Percentiles rank a stretch among this genome's conserved stretches.
Conservation (phyloP, 1,140 invertebrate genomes). For the Meloidogyne exigua region DNA sequence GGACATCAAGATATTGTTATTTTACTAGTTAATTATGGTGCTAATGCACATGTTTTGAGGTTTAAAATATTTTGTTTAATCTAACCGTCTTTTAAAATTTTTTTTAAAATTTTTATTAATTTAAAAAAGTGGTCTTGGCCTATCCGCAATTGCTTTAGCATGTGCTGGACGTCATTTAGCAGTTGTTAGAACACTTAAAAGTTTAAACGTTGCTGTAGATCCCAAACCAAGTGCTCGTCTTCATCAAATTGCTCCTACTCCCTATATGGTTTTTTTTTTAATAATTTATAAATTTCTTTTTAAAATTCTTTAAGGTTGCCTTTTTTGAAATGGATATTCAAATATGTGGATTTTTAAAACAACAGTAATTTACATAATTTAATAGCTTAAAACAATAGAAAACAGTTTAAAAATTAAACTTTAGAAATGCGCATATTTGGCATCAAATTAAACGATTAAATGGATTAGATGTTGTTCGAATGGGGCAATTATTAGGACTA, state of each 20-base stretch:
- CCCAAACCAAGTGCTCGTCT: background rate
- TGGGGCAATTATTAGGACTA: conserved; percentile 16
- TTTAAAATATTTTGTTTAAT: background rate
- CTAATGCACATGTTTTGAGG: conserved; percentile 9
- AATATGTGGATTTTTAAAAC: conserved; percentile 26
- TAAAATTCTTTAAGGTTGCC: conserved; percentile 3
- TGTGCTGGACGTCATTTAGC: conserved; percentile 23
- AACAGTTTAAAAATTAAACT: background rate
- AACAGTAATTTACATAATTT: conserved; percentile 8
- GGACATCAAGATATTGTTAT: conserved; percentile 28
- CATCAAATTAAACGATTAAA: conserved; percentile 17
- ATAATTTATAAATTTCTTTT: background rate
- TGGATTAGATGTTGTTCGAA: conserved; percentile 12
- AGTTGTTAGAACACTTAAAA: conserved; percentile 16
- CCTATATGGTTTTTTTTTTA: conserved; percentile 21
- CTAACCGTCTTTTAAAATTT: background rate
- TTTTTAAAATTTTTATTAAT: conserved; percentile 15
- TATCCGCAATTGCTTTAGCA: conserved; percentile 19
- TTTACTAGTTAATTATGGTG: conserved; percentile 17
- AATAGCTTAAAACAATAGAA: background rate
- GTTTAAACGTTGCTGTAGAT: conserved; percentile 16
- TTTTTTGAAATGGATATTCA: conserved; percentile 30
- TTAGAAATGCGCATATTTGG: conserved; percentile 20
- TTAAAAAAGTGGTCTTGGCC: conserved; percentile 17
- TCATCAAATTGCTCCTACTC: conserved; percentile 18